Conservation (phyloP, 2,797 vertebrate genomes). For the Mergus octosetaceus region DNA sequence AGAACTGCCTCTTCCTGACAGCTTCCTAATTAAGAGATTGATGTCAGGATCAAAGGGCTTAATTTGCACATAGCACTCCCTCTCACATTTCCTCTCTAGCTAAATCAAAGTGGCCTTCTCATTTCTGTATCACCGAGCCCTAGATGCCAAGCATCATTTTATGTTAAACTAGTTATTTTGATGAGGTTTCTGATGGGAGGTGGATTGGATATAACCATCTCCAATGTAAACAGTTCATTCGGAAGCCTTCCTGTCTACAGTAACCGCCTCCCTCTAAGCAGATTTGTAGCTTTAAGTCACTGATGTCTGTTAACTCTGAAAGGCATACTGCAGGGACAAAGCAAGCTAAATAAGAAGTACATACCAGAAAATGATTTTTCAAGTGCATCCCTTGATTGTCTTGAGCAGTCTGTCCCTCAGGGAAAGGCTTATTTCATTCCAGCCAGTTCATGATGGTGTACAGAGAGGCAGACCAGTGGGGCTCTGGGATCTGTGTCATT, state of each 20-base stretch:
- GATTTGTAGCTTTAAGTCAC: slow-evolving; percentile 65
- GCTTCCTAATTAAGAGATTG: slow-evolving; percentile 57
- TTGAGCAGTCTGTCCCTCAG: slow-evolving; percentile 40
- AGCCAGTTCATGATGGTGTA: not conserved
- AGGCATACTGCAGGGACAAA: not conserved
- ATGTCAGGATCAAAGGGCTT: slow-evolving; percentile 58
- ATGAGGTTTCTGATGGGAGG: not conserved
- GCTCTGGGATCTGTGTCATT: slow-evolving; percentile 23
- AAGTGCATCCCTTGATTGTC: slow-evolving; percentile 11
- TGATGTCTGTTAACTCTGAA: slow-evolving; percentile 37
- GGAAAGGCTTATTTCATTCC: slow-evolving; percentile 32
- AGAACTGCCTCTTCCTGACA: slow-evolving; percentile 11
- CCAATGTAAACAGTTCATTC: slow-evolving; percentile 2
- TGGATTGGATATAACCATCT: not conserved
- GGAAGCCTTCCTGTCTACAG: slow-evolving; percentile 4
- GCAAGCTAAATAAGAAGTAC: slow-evolving; percentile 40
- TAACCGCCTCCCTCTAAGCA: slow-evolving; percentile 56
- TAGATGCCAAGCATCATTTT: not conserved
- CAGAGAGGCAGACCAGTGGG: not conserved
- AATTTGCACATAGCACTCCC: not conserved
- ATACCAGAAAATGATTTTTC: slow-evolving; percentile 42
- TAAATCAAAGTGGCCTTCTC: not conserved
- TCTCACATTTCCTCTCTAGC: slow-evolving; percentile 8
- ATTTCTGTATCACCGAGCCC: not conserved
- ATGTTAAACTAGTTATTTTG: not conserved